phyloP scores from a whole-genome alignment of 1,140 invertebrate genomes.

The Drosophila quadrilineata region DNA sequence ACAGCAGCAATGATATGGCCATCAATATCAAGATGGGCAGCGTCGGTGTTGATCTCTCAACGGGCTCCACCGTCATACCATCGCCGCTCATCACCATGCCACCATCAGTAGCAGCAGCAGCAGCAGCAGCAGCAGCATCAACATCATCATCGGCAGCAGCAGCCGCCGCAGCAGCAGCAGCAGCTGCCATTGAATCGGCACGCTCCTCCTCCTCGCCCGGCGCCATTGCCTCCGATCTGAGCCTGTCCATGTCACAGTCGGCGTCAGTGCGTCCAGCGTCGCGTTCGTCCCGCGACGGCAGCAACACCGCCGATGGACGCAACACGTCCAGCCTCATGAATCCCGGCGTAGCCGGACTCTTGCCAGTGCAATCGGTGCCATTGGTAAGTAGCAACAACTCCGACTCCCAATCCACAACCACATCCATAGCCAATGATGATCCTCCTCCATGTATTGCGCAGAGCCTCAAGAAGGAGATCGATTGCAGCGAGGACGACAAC shows the following conservation, averaged over 20 bases:
- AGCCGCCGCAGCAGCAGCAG: conserved; percentile 41
- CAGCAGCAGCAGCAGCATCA: conserved; percentile 46
- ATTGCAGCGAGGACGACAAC: conserved; percentile 89
- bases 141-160: conserved; percentile 37
- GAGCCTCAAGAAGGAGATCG: conserved; percentile 94
- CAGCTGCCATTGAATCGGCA: conserved; percentile 52
- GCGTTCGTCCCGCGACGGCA: conserved; percentile 64
- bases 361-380: conserved; percentile 92
- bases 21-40: conserved; percentile 76
- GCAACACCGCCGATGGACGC: conserved; percentile 30
- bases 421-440: too few relatives aligned
- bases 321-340: conserved; percentile 52
- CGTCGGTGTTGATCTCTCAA: conserved; percentile 60
- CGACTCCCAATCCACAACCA: too few relatives aligned
- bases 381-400: conserved; percentile 89
- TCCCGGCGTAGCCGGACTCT: conserved; percentile 87
- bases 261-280: conserved; percentile 65
- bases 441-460: conserved; percentile 82
- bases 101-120: conserved; percentile 54
- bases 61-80: conserved; percentile 68
- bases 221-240: conserved; percentile 58
- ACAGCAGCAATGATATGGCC: conserved; percentile 75
- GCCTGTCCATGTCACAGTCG: conserved; percentile 43
- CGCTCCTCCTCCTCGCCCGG: conserved; percentile 63
- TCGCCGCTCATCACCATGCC: conserved; percentile 62